A percentile compares a stretch with the other conserved stretches of the same genome.
Conservation (phyloP, 1,140 invertebrate genomes). For the Formica selysi region DNA sequence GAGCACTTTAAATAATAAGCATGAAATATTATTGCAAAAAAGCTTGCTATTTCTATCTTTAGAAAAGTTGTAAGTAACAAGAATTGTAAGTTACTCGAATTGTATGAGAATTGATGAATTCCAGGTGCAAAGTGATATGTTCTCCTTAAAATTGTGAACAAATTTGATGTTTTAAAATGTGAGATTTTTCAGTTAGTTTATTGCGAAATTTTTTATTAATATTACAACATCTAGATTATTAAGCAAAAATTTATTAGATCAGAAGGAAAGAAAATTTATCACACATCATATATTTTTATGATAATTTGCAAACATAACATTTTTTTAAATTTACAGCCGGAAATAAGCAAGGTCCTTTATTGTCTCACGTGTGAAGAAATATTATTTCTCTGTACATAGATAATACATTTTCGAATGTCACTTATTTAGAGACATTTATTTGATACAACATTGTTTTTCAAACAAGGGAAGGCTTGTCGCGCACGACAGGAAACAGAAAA, state of each 20-base stretch:
- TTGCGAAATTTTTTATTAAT: neutral
- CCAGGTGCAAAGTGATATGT: neutral
- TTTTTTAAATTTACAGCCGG: neutral
- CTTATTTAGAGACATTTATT: slow-evolving; percentile 48
- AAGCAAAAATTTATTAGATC: neutral
- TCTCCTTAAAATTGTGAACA: neutral
- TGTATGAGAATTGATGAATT: neutral
- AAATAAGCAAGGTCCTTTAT: neutral
- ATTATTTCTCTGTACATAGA: neutral
- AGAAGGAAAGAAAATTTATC: too few species aligned
- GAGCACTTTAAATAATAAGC: slow-evolving; percentile 51
- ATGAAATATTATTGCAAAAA: slow-evolving; percentile 39
- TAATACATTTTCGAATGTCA: neutral
- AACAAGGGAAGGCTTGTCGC: slow-evolving; percentile 50
- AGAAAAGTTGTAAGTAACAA: neutral
- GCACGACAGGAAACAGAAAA: neutral
- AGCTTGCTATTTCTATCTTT: neutral
- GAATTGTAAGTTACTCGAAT: neutral
- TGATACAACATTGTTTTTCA: slow-evolving; percentile 37
- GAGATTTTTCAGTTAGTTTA: neutral
- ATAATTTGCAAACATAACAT: neutral
- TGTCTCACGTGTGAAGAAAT: neutral
- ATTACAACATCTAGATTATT: neutral
- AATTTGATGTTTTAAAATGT: neutral
- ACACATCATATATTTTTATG: neutral